phyloP scores from a whole-genome alignment of 2,113 vertebrate species.

The Ifrita kowaldi region DNA sequence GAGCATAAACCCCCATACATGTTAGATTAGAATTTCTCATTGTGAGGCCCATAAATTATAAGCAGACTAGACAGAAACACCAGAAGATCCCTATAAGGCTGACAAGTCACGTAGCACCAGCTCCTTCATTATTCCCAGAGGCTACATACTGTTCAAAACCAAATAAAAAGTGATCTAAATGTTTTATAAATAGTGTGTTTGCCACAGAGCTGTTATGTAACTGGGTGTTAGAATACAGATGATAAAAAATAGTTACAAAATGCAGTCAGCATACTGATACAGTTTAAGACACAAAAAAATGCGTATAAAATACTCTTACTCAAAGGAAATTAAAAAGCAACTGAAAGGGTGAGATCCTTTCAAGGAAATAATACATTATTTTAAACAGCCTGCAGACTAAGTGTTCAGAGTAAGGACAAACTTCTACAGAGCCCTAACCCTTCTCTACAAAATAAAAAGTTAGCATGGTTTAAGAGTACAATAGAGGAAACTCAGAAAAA shows the following conservation, averaged over 20 bases:
- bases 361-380: neutral
- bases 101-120: neutral
- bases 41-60: neutral
- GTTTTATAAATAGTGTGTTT: slow-evolving; percentile 12
- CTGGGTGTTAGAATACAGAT: neutral
- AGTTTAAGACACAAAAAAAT: neutral
- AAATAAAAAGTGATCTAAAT: neutral
- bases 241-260: neutral
- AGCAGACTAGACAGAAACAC: neutral
- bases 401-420: neutral
- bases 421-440: neutral
- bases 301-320: neutral
- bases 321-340: neutral
- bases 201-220: neutral
- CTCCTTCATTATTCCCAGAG: neutral
- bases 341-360: neutral
- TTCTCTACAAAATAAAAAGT: neutral
- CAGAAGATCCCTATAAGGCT: neutral
- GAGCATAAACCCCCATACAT: neutral
- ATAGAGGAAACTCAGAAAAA: neutral
- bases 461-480: neutral
- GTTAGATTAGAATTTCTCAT: neutral
- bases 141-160: neutral
- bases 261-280: neutral
- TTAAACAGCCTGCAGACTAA: neutral